Evolutionary conservation across 35 echinoderm and acorn worm genomes (phyloP), one percentile per base, ranked within the genome.

Genomic region (Amphiura filiformis): DNA sequence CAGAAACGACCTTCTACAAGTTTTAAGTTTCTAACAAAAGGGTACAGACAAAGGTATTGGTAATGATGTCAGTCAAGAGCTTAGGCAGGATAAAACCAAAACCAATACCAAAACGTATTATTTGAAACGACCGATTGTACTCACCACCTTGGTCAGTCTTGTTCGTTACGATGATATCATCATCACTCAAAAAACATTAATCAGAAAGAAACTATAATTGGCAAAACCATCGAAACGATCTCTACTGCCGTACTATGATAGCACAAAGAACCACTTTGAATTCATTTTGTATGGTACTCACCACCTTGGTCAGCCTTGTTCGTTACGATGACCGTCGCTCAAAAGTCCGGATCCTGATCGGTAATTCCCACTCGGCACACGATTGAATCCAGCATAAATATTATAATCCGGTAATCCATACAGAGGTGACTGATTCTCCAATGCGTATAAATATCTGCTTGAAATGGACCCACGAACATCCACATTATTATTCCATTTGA

Each of bases 341-440:
- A 82, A 99, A 9, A 99, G 79, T 79, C 96, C 96, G 26, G 93
- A 86, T 31, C 96, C 96, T 11, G 83, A 76, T 49, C 96, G 87
- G 86, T 56, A 34, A 9, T 40, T 88, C 2, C 83, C 84, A 0
- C 52, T 81, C 22, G 96, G 96, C 13, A 99, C 96, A 78, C 96
- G 83, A 81, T 99, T 99, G 13, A 99, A 89, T 76, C 96, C 96
- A 35, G 89, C 90, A 81, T 92, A 99, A 38, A 95, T 91, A 35
- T 82, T 56, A 82, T 94, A 92, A 37, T 99, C 96, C 38, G 92
- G 32, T 42, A 90, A 75, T 0, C 96, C 96, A 79, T 84, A 86
- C 57, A 86, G 40, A 30, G 92, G 86, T 15, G 83, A 75, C 79
- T 99, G 96, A 20, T 90, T 90, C n/a, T 81, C 84, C 35, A 99